Percentiles rank a stretch among this genome's conserved stretches.
These are phyloP conservation scores for Acheta domesticus DNA, from an alignment of 2,888 invertebrate genomes.

Conservation along the genomic window DNA sequence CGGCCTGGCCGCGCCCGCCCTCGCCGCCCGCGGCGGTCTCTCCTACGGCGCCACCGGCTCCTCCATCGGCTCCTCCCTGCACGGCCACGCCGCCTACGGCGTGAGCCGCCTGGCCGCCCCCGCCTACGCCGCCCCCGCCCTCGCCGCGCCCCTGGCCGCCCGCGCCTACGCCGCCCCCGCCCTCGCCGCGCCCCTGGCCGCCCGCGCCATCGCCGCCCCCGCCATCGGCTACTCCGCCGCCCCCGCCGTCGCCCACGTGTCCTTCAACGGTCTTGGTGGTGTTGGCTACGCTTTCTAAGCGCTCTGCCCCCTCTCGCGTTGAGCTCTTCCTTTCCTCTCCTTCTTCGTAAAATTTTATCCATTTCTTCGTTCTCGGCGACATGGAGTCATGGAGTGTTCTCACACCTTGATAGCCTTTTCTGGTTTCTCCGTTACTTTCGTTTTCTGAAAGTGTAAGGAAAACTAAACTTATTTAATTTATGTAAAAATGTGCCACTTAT, in stretches of 20 bases:
- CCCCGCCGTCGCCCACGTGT: slow-evolving; percentile 18
- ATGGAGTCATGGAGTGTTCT: neutral
- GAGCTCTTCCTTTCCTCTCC: too few species aligned
- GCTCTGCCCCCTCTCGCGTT: neutral
- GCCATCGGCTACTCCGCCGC: slow-evolving; percentile 21
- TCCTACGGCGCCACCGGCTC: slow-evolving; percentile 22
- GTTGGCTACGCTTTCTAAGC: slow-evolving; percentile 4
- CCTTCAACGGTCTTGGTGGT: slow-evolving; percentile 1
- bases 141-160: slow-evolving; percentile 27
- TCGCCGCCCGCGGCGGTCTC: slow-evolving; percentile 24
- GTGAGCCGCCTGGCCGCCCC: slow-evolving; percentile 23
- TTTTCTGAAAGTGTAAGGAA: neutral
- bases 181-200: slow-evolving; percentile 39
- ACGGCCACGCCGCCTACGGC: neutral
- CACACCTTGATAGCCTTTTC: neutral
- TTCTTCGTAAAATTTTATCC: too few species aligned
- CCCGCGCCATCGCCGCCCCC: slow-evolving; percentile 40
- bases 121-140: slow-evolving; percentile 21
- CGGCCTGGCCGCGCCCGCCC: slow-evolving; percentile 19
- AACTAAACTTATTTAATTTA: neutral
- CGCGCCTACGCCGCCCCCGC: neutral
- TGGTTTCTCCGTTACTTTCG: neutral
- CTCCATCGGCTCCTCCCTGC: neutral
- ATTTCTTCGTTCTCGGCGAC: neutral
- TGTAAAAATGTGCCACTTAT: neutral